Evolutionary conservation across 2,113 vertebrate species (phyloP).

Genomic region (Spermophilus dauricus): DNA sequence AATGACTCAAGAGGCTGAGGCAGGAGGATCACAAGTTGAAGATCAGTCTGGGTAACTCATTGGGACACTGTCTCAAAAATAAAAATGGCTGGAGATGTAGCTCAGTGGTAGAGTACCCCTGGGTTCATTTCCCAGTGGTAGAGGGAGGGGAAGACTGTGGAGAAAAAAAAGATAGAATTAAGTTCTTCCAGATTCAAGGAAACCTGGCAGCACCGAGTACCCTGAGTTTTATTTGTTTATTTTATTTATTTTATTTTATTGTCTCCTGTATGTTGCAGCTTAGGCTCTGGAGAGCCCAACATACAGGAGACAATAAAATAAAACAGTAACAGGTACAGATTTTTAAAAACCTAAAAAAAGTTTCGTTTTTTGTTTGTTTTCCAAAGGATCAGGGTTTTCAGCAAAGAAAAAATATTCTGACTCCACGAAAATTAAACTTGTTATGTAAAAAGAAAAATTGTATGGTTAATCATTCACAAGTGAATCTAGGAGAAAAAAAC

Average conservation of each 20-base stretch:
- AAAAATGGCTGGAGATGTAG: background rate
- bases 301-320: too few species aligned
- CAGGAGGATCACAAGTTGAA: background rate
- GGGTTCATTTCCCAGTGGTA: background rate
- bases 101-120: background rate
- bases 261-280: background rate
- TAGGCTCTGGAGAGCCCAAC: background rate
- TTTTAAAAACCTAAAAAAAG: background rate
- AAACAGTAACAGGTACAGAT: background rate
- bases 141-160: too few species aligned
- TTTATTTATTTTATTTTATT: background rate
- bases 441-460: too few species aligned
- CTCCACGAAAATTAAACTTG: background rate
- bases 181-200: background rate
- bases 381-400: background rate
- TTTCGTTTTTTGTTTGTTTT: too few species aligned
- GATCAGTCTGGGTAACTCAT: background rate
- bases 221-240: background rate
- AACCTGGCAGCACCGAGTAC: background rate
- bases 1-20: background rate
- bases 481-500: too few species aligned
- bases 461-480: too few species aligned
- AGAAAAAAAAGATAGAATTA: background rate
- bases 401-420: background rate
- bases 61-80: background rate